Conservation (phyloP, 2,113 vertebrate species). For the Scartelaos histophorus region DNA sequence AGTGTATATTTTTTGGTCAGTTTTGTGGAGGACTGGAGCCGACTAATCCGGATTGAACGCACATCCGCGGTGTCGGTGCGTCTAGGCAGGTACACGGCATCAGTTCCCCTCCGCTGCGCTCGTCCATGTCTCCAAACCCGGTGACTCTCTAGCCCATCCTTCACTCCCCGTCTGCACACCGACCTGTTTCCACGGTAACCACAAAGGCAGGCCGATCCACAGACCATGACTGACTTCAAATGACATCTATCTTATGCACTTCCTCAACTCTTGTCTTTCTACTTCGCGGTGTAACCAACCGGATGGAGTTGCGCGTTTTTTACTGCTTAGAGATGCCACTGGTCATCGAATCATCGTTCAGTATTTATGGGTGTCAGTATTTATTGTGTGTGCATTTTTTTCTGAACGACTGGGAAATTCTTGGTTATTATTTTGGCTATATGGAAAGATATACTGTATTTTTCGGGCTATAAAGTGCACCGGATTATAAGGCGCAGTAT, state of each 20-base stretch:
- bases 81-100: not conserved
- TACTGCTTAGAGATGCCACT: not conserved
- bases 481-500: no score
- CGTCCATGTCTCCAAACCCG: not conserved
- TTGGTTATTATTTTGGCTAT: no score
- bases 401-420: no score
- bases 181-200: constrained; percentile 10
- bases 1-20: no score
- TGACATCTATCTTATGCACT: not conserved
- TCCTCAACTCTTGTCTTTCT: not conserved
- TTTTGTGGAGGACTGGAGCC: not conserved
- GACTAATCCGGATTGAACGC: not conserved
- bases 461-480: no score
- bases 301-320: not conserved
- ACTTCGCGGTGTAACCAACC: not conserved
- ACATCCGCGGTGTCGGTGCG: not conserved
- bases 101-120: constrained; percentile 4
- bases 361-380: no score
- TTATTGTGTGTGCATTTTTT: no score
- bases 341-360: no score
- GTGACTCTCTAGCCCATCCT: not conserved
- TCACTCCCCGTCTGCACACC: not conserved
- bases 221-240: constrained; percentile 7
- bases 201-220: not conserved
- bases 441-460: no score